Evolutionary conservation across 2,888 invertebrate species (phyloP), one percentile per base, ranked within the genome.

Genomic region (Scaptomyza flava): DNA sequence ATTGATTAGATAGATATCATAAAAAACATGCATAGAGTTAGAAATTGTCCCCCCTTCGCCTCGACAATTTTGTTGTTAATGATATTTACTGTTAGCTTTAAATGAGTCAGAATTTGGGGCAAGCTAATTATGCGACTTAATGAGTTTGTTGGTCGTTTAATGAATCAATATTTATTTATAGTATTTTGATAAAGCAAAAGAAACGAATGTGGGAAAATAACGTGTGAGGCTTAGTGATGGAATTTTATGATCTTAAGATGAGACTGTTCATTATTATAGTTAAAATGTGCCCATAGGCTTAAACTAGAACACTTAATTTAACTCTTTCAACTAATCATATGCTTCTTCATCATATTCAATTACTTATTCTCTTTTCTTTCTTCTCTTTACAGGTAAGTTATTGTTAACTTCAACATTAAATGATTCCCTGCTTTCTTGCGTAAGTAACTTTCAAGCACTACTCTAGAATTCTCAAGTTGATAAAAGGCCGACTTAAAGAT

Each of bases 1-100:
- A 82, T 82, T 84, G 82, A 82, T 84, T 84, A 81, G 87, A 81
- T 81, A 68, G 69, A 72, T 81, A 73, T 68, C 71, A 62, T 50
- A 64, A 53, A 64, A 53, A 54, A 60, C 58, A 77, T 59, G 65
- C 61, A 54, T 61, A 52, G 61, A 68, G 71, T 59, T 23, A 0
- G 50, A 9, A 14, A 8, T n/a, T 34, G 33, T 34, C n/a, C 12
- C 41, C 17, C 9, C 38, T n/a, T n/a, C 3, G 2, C 6, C 4
- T 6, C 4, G 3, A 14, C 38, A 14, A 8, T 42, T 9, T 5
- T 11, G 14, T 17, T 36, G 7, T 14, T 53, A 43, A 48, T 60
- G 48, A 62, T 11, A 68, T 51, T 61, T 62, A 64, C 69, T 72
- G 77, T 70, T 73, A 63, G 61, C 47, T 53, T 52, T 53, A 57